Evolutionary conservation across 2,888 invertebrate species (phyloP), one percentile per base, ranked within the genome.

Genomic region (Epinotia nisella): DNA sequence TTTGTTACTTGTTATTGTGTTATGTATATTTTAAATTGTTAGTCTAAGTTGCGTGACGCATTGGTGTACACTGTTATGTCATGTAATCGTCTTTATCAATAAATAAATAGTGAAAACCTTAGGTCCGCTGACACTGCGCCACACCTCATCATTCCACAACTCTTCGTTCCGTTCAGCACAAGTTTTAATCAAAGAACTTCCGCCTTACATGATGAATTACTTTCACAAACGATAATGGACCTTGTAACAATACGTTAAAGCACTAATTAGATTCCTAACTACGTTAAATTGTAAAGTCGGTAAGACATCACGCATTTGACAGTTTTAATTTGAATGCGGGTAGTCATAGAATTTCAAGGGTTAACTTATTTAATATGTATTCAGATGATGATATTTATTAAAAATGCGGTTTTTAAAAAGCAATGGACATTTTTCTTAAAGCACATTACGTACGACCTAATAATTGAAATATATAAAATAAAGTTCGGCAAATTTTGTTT

Each of bases 121-220:
- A 0, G 1, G 13, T 45, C 49, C 58, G 64, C 58, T 10, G 2
- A 7, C 64, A 69, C 29, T 19, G 74, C 24, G 49, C 69, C 60
- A 3, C 49, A 24, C 51, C 64, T 45, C 21, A 19, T 41, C n/a
- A 35, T 81, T 82, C 81, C 84, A 82, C 85, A 83, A 85, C 80
- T 82, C 79, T 78, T 79, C 77, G 83, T 81, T 81, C 81, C 80
- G 84, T 87, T 87, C 86, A 86, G 85, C 89, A 87, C 89, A 90
- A 90, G 87, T 90, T 90, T 90, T 89, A 90, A 90, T 90, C 90
- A 88, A 89, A 88, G 86, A 88, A 88, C 84, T 87, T 87, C 73
- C 69, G 60, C 70, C 72, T 71, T 76, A 67, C 67, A 61, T 62
- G 61, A 55, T 56, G 39, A 15, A 71, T 24, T 19, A 29, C 35